Base-by-base conservation (phyloP, 2,888 invertebrate genomes). In the Quadriops clusia region DNA sequence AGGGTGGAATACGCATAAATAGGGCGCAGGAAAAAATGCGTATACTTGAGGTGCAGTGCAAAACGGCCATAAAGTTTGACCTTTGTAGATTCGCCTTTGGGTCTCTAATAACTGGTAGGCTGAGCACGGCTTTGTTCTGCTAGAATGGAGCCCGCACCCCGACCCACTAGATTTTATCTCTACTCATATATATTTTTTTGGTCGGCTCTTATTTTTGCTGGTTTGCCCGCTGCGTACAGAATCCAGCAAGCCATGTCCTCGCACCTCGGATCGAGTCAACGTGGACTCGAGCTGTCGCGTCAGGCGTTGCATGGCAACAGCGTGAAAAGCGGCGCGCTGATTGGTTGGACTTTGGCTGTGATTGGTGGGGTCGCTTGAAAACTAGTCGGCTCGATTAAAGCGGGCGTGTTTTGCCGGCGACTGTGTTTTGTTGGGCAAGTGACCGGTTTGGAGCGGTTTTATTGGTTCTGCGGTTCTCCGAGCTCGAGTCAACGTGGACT, bases 141-240 rank as follows among this genome's bases (percentile, higher is more conserved):
- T 47, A 53, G 50, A 48, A 50, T 45, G 47, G 42, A 50, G 48
- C 53, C 53, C 51, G 51, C 55, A 53, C 56, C 53, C 57, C 55
- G 53, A 52, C 58, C 57, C 56, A 55, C 54, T 51, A 58, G 59
- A 60, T 61, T 59, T 59, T 59, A 59, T 59, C 59, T 55, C 44
- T 49, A 50, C 55, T 53, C 53, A 53, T 54, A 54, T 56, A 56
- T 54, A 53, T 58, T 53, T 56, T 55, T 56, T 55, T 56, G 32
- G 31, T 31, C 56, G 56, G 55, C 56, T 57, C 58, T 58, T 56
- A 60, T 60, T 60, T 60, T 60, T 60, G 59, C 58, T 57, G 56
- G 58, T 59, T 59, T 54, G 57, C 56, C 54, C 53, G 57, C 54
- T 59, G 54, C 57, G 57, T 58, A 56, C 54, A 55, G 53, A n/a